Conservation (phyloP, 2,888 invertebrate genomes). For the Eristalis pertinax region DNA sequence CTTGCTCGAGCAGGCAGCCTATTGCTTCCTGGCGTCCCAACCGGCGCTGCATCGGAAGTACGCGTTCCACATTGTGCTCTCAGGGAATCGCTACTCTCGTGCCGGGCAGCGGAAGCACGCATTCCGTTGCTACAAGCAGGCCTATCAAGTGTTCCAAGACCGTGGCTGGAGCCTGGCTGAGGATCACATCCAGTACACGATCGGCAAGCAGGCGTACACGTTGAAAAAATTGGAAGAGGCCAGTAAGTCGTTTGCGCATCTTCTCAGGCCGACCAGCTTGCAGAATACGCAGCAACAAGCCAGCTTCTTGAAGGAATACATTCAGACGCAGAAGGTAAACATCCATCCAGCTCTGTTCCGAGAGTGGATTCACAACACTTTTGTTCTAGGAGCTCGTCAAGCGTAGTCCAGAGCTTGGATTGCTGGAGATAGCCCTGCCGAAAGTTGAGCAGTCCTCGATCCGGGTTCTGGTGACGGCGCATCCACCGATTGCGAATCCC, state of each 20-base stretch:
- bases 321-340: slow-evolving; percentile 90
- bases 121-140: slow-evolving; percentile 94
- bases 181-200: slow-evolving; percentile 97
- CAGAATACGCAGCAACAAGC: slow-evolving; percentile 89
- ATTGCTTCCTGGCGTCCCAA: slow-evolving; percentile 89
- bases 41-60: slow-evolving; percentile 93
- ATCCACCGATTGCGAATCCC: slow-evolving; percentile 76
- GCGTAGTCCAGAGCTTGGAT: slow-evolving; percentile 78
- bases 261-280: slow-evolving; percentile 87
- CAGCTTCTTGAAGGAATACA: slow-evolving; percentile 92
- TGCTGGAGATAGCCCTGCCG: slow-evolving; percentile 89
- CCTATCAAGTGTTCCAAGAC: slow-evolving; percentile 87
- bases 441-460: slow-evolving; percentile 86
- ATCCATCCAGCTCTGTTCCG: neutral
- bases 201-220: slow-evolving; percentile 93
- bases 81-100: slow-evolving; percentile 97
- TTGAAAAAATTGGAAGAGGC: slow-evolving; percentile 88
- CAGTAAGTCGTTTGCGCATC: slow-evolving; percentile 89
- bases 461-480: slow-evolving; percentile 84
- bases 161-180: slow-evolving; percentile 96
- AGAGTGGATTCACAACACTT: slow-evolving; percentile 15
- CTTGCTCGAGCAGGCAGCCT: slow-evolving; percentile 96
- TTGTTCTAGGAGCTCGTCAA: slow-evolving; percentile 77
- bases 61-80: slow-evolving; percentile 97
- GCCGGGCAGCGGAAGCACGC: slow-evolving; percentile 96